These are phyloP conservation scores for Xanthorhoe spadicearia DNA, from an alignment of 2,888 invertebrate genomes.

Conservation along the genomic window DNA sequence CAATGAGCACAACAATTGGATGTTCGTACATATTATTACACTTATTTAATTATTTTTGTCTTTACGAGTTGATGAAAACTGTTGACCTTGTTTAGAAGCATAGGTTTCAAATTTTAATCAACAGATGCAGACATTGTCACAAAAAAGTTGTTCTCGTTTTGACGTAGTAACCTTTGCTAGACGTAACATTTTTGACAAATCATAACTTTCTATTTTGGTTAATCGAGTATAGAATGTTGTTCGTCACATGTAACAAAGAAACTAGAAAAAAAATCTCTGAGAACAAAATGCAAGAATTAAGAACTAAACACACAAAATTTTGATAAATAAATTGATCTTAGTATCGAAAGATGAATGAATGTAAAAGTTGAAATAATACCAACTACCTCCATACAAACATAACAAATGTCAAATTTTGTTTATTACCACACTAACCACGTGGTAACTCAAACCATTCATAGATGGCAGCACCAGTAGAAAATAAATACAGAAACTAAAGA, in stretches of 20 bases:
- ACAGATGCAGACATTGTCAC: conserved; percentile 85
- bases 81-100: conserved; percentile 86
- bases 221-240: background rate
- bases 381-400: conserved; percentile 60
- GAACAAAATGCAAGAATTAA: background rate
- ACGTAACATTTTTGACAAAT: conserved; percentile 43
- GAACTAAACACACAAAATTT: background rate
- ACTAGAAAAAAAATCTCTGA: background rate
- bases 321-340: background rate
- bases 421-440: conserved; percentile 27
- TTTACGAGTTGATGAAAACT: conserved; percentile 82
- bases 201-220: conserved; percentile 34
- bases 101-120: conserved; percentile 85
- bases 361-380: background rate
- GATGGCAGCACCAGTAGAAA: conserved; percentile 66
- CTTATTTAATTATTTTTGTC: conserved; percentile 79
- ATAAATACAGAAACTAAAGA: conserved; percentile 38
- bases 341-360: background rate
- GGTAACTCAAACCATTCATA: conserved; percentile 45
- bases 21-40: conserved; percentile 71
- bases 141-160: conserved; percentile 73
- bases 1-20: conserved; percentile 64
- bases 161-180: conserved; percentile 61
- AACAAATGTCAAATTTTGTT: conserved; percentile 52
- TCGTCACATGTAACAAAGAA: background rate